Percentiles rank a stretch among this genome's conserved stretches.
phyloP scores from a whole-genome alignment of 2,113 vertebrate species.

The Ranitomeya variabilis region DNA sequence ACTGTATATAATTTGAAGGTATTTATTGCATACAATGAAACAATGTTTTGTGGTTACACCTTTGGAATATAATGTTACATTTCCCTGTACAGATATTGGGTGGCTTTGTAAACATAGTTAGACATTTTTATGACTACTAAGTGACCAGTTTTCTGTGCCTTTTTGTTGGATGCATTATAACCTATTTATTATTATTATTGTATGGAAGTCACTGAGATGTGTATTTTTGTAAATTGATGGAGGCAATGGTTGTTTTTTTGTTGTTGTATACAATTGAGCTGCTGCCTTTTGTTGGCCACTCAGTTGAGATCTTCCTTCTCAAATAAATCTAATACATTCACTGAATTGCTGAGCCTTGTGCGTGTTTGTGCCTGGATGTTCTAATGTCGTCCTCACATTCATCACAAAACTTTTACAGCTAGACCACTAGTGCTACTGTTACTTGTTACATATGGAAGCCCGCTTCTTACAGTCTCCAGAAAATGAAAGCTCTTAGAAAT shows the following conservation, averaged over 20 bases:
- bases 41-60: slow-evolving; percentile 96
- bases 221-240: slow-evolving; percentile 98
- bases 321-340: slow-evolving; percentile 93
- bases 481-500: too few species aligned
- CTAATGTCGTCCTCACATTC: too few species aligned
- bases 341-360: slow-evolving; percentile 58
- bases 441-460: too few species aligned
- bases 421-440: neutral
- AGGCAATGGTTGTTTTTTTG: slow-evolving; percentile 85
- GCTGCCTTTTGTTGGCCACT: slow-evolving; percentile 79
- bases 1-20: slow-evolving; percentile 80
- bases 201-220: slow-evolving; percentile 94
- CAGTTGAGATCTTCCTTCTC: slow-evolving; percentile 87
- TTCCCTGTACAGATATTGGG: slow-evolving; percentile 92
- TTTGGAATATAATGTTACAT: slow-evolving; percentile 99
- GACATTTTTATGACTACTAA: slow-evolving; percentile 99
- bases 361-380: slow-evolving; percentile 54
- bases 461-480: too few species aligned
- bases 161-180: slow-evolving; percentile 95
- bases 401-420: neutral
- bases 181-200: slow-evolving; percentile 99
- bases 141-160: slow-evolving; percentile 98
- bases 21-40: slow-evolving; percentile 95
- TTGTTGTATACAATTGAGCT: slow-evolving; percentile 85
- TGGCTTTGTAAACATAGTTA: slow-evolving; percentile 96